Evolutionary conservation across 2,797 vertebrate species (phyloP), one percentile per base, ranked within the genome.

Genomic region (Aphelocoma californica): DNA sequence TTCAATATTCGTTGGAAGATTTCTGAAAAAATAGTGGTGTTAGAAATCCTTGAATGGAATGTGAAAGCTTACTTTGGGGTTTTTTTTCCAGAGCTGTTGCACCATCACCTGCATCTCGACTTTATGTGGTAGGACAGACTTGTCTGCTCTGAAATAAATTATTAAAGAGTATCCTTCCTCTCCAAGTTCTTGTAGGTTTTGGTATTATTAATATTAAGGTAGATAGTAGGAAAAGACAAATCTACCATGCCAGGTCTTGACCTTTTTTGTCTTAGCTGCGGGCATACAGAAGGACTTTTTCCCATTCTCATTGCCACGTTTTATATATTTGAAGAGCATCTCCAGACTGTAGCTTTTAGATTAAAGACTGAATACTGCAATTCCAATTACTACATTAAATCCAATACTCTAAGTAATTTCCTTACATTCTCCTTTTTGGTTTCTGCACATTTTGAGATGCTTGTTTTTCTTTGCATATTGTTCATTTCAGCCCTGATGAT

Each of bases 21-120:
- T 77, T 81, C 53, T 45, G n/a, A 78, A 47, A 48, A 48, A 77
- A 12, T 1, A 61, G 26, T 5, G 8, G 19, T 38, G 31, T 4
- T 77, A 47, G 42, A 73, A 94, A 53, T 71, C 36, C n/a, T 80
- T 60, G 15, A 82, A 62, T 8, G 16, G 14, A 78, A 83, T 81
- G 29, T 1, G 4, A 56, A 84, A 86, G 44, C 29, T 53, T 8
- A 4, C 34, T 31, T 78, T 42, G 4, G 2, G 0, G 12, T 24
- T 72, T 72, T 53, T 25, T 60, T 53, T 25, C 26, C n/a, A 13
- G 14, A 10, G 32, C 24, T 26, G 23, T 58, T 48, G 28, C 56
- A 69, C 26, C 12, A 42, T 60, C 62, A 80, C 42, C 29, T 83
- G 48, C 40, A 40, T 29, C 48, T 73, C 1, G 0, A n/a, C 40